phyloP scores from a whole-genome alignment of 2,888 invertebrate species.

The Lucinisca nassula region DNA sequence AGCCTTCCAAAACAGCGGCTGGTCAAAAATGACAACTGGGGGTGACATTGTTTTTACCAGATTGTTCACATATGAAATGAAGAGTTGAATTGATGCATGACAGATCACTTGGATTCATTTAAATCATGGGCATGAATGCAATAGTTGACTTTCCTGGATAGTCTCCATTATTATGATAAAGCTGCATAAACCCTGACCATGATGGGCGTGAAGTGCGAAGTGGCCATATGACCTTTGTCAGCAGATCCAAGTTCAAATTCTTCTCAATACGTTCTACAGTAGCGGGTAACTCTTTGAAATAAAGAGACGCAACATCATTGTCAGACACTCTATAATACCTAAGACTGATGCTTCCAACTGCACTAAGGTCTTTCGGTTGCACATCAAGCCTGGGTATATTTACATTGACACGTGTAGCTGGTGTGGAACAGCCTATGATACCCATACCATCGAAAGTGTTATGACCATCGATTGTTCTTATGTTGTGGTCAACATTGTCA shows the following conservation, averaged over 20 bases:
- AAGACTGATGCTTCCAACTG: background rate
- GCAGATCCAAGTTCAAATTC: background rate
- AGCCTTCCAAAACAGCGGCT: conserved; percentile 37
- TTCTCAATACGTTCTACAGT: background rate
- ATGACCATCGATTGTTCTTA: conserved; percentile 12
- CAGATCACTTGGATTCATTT: conserved; percentile 50
- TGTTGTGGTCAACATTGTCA: conserved; percentile 39
- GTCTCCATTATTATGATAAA: conserved; percentile 22
- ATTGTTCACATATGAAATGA: conserved; percentile 40
- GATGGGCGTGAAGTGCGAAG: conserved; percentile 36
- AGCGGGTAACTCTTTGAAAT: background rate
- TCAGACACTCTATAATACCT: conserved; percentile 1
- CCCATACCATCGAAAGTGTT: conserved; percentile 63
- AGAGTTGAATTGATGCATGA: conserved; percentile 61
- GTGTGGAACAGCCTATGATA: conserved; percentile 32
- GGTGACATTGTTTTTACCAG: background rate
- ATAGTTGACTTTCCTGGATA: conserved; percentile 67
- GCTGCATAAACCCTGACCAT: conserved; percentile 73
- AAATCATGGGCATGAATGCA: conserved; percentile 61
- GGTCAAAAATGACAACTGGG: conserved; percentile 34
- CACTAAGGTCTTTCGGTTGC: background rate
- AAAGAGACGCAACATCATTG: background rate
- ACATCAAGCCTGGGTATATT: background rate
- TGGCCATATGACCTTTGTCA: conserved; percentile 36
- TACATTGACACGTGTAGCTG: background rate